A percentile compares a stretch with the other conserved stretches of the same genome.
Conservation (phyloP, 2,797 vertebrate genomes). For the Gobio occitaniae region DNA sequence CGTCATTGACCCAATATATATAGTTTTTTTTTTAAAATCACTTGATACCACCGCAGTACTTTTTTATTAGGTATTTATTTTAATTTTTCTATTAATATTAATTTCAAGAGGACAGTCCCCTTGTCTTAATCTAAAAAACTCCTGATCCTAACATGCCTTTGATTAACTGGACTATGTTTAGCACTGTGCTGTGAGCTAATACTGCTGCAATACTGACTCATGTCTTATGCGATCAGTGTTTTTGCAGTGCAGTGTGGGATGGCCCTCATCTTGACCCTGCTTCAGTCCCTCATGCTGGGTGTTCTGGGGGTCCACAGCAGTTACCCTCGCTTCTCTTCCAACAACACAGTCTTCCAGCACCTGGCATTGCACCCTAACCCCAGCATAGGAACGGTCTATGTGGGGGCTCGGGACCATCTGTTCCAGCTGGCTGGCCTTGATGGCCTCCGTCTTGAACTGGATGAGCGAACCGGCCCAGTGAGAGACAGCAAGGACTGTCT, state of each 20-base stretch:
- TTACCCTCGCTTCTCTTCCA: slow-evolving; percentile 82
- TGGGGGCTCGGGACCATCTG: slow-evolving; percentile 91
- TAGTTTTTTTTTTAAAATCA: too few species aligned
- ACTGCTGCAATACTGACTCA: background rate
- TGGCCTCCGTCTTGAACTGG: slow-evolving; percentile 80
- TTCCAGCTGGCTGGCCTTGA: slow-evolving; percentile 87
- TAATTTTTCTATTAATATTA: too few species aligned
- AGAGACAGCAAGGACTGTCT: slow-evolving; percentile 94
- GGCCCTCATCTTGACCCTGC: slow-evolving; percentile 75
- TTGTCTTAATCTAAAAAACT: too few species aligned
- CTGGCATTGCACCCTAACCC: slow-evolving; percentile 89
- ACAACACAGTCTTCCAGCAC: slow-evolving; percentile 88
- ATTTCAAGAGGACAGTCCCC: too few species aligned
- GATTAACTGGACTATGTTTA: background rate
- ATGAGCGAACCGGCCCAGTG: slow-evolving; percentile 86
- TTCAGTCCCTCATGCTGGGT: slow-evolving; percentile 74
- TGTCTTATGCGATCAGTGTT: slow-evolving; percentile 73
- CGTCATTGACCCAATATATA: too few species aligned
- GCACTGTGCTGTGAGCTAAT: background rate
- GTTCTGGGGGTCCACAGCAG: slow-evolving; percentile 58
- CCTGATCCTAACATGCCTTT: background rate
- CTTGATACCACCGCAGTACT: too few species aligned
- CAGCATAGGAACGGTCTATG: slow-evolving; percentile 85
- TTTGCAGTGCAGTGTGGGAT: slow-evolving; percentile 89
- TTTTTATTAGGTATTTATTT: too few species aligned